Conservation (phyloP, 2,888 invertebrate genomes). For the Aleiodes testaceus region DNA sequence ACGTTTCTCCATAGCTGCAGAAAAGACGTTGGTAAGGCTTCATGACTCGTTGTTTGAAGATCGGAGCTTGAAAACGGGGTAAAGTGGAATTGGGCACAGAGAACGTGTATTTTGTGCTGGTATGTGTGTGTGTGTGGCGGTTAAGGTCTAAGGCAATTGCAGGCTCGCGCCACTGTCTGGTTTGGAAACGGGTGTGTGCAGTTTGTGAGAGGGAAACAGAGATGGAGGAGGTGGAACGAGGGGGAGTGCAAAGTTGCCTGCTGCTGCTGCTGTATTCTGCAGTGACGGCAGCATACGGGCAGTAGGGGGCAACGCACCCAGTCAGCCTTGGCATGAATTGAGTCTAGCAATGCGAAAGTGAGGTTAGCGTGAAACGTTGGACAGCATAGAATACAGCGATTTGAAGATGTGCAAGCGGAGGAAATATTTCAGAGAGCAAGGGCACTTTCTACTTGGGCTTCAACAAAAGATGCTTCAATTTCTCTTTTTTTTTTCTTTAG, state of each 20-base stretch:
- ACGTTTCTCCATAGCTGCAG: slow-evolving; percentile 28
- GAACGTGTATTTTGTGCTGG: background rate
- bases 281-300: slow-evolving; percentile 69
- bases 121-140: slow-evolving; percentile 57
- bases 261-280: slow-evolving; percentile 52
- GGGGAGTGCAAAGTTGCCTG: slow-evolving; percentile 45
- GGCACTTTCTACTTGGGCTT: background rate
- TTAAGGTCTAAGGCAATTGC: slow-evolving; percentile 68
- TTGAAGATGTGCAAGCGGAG: background rate
- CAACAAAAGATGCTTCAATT: too few relatives aligned
- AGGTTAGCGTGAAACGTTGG: slow-evolving; percentile 58
- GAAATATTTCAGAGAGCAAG: background rate
- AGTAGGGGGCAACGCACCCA: slow-evolving; percentile 73
- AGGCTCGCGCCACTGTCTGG: slow-evolving; percentile 49
- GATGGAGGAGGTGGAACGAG: slow-evolving; percentile 47
- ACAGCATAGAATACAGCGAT: slow-evolving; percentile 33
- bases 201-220: slow-evolving; percentile 41
- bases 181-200: slow-evolving; percentile 58
- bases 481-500: too few relatives aligned
- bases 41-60: slow-evolving; percentile 41
- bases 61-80: slow-evolving; percentile 55
- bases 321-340: slow-evolving; percentile 74
- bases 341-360: slow-evolving; percentile 73
- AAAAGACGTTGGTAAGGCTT: slow-evolving; percentile 24
- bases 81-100: slow-evolving; percentile 66